These are phyloP conservation scores for Spea hammondii DNA, from an alignment of 2,797 vertebrate species.

Conservation along the genomic window DNA sequence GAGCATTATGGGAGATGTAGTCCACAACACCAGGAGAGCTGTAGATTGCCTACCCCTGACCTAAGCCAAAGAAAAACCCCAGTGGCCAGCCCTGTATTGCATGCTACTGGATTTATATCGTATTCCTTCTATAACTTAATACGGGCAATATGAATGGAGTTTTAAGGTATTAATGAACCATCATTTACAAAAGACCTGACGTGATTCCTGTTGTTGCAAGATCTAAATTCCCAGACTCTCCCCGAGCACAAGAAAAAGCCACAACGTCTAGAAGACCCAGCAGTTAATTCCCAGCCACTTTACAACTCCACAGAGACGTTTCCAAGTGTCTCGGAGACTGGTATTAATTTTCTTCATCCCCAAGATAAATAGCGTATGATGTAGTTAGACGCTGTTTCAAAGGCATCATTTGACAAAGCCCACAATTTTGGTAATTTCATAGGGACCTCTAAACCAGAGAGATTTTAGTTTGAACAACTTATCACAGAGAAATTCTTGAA, in stretches of 20 bases:
- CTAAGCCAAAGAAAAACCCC: too few relatives aligned
- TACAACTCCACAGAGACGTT: conserved; percentile 33
- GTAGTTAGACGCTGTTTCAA: conserved; percentile 10
- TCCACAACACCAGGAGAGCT: too few relatives aligned
- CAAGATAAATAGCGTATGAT: conserved; percentile 45
- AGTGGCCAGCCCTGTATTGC: too few relatives aligned
- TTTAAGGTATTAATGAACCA: conserved; percentile 12
- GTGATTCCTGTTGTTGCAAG: conserved; percentile 16
- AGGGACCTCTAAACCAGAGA: conserved; percentile 28
- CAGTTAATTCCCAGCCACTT: conserved; percentile 45
- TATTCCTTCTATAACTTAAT: too few relatives aligned
- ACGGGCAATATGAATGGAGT: not conserved
- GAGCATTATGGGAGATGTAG: too few relatives aligned
- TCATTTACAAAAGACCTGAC: conserved; percentile 25
- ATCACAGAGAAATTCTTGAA: not conserved
- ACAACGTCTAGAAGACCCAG: conserved; percentile 39
- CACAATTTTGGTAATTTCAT: conserved; percentile 29
- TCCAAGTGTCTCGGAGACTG: conserved; percentile 41
- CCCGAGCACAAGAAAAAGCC: conserved; percentile 16
- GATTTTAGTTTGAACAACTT: conserved; percentile 4
- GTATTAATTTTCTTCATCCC: conserved; percentile 41
- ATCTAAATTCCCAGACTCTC: conserved; percentile 25
- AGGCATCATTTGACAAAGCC: conserved; percentile 17
- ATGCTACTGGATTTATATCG: too few relatives aligned
- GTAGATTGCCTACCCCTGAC: too few relatives aligned